Evolutionary conservation across 1,140 invertebrate genomes (phyloP), one percentile per base, ranked within the genome.

Genomic region (Lordiphosa mommai): DNA sequence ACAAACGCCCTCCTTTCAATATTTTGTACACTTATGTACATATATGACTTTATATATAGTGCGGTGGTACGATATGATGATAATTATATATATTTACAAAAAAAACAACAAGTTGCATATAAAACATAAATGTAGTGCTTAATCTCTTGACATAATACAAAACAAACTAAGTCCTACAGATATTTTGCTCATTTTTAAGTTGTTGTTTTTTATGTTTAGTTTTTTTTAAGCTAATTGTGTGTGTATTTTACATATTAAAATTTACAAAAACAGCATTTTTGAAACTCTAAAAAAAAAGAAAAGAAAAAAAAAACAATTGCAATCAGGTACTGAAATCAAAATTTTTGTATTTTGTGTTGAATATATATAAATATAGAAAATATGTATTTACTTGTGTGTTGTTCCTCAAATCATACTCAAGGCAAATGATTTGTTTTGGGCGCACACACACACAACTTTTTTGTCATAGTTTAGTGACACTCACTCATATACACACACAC

Each of bases 311-410:
- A 33, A 65, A 53, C 51, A 41, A 72, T 76, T 82, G 71, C 68
- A 84, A 82, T 82, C 76, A 82, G 76, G 77, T 84, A 76, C 52
- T 76, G 61, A 82, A 82, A 82, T 82, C 76, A 82, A 82, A 82
- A 82, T 82, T 84, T 73, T 72, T 74, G 40, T 64, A 27, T 27
- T 27, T 27, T 27, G 6, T 29, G 36, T 51, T 29, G 13, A 16
- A 13, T 47, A 47, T 47, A 33, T 29, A 47, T 2, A 72, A 68
- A 47, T 47, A 33, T 29, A 47, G 6, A 72, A 68, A 68, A 53
- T 61, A 36, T 51, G 59, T 48, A 43, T 44, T 60, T 17, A 56
- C 10, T 9, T 10, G 23, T 27, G 23, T 27, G 23, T 27, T 27
- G 23, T 27, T 27, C 23, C 23, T 27, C 23, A 27, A 6, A 27